phyloP scores from a whole-genome alignment of 2,113 vertebrate genomes.

The Stomatorhinus ivindoensis region DNA sequence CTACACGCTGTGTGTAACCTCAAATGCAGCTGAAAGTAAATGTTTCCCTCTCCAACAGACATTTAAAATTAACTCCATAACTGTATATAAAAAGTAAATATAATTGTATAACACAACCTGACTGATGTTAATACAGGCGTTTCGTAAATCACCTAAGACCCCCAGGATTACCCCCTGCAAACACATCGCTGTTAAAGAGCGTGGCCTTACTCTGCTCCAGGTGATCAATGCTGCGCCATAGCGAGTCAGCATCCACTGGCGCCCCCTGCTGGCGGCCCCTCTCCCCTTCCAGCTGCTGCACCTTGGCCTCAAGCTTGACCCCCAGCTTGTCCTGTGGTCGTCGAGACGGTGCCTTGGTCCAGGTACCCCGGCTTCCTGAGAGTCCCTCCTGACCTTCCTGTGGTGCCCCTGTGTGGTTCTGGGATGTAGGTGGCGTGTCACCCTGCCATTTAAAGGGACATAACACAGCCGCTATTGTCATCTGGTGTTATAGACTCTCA shows the following conservation, averaged over 20 bases:
- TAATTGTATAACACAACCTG: neutral
- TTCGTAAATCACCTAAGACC: neutral
- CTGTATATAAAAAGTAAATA: neutral
- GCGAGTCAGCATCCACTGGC: conserved; percentile 70
- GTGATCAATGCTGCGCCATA: conserved; percentile 72
- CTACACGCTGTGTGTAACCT: neutral
- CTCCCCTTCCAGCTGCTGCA: conserved; percentile 83
- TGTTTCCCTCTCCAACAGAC: neutral
- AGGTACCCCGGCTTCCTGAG: neutral
- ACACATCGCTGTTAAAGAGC: neutral
- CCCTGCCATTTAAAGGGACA: conserved; percentile 44
- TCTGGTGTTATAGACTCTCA: neutral
- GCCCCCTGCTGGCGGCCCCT: conserved; percentile 74
- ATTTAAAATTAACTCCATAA: neutral
- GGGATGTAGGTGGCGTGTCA: conserved; percentile 36
- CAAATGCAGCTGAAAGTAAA: neutral
- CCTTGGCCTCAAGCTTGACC: conserved; percentile 80
- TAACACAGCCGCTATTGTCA: neutral
- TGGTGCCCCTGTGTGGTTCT: conserved; percentile 29
- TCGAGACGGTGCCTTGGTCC: conserved; percentile 20
- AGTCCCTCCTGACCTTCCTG: conserved; percentile 12
- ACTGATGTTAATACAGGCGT: neutral
- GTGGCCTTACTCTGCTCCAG: conserved; percentile 76
- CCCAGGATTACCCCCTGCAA: neutral
- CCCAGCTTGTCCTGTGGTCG: conserved; percentile 74